These are phyloP conservation scores for Lasioglossum baleicum DNA, from an alignment of 1,140 invertebrate genomes.

Conservation along the genomic window DNA sequence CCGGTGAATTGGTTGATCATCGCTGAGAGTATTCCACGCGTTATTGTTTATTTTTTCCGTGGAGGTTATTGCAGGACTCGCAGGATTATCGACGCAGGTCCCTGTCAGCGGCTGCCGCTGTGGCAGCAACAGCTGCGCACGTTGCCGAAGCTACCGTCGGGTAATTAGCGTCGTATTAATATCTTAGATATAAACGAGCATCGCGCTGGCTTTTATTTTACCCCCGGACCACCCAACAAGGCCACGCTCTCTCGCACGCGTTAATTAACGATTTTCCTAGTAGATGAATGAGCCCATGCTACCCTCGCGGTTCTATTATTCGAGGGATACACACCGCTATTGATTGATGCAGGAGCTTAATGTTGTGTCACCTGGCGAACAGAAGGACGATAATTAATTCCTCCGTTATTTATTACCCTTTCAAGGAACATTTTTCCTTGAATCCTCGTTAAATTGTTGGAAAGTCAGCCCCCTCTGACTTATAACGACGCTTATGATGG, in stretches of 20 bases:
- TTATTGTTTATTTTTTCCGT: constrained; percentile 9
- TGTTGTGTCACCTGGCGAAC: background rate
- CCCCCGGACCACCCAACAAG: constrained; percentile 31
- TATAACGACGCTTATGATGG: no score
- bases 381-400: constrained; percentile 14
- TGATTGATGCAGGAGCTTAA: constrained; percentile 1
- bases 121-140: no score
- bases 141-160: constrained; percentile 23
- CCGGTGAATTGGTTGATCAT: constrained; percentile 24
- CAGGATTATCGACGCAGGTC: background rate
- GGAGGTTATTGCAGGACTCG: background rate
- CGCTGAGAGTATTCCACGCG: constrained; percentile 14
- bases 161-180: constrained; percentile 48
- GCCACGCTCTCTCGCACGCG: background rate
- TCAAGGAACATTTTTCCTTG: background rate
- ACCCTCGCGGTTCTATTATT: constrained; percentile 8
- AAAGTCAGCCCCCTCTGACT: no score
- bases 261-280: constrained; percentile 39
- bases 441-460: background rate
- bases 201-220: constrained; percentile 14
- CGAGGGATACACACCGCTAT: background rate
- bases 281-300: background rate
- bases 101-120: constrained; percentile 1
- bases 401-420: background rate
- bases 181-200: constrained; percentile 38